Base-by-base conservation (phyloP, 35 echinoderm and acorn worm genomes). In the Patiria miniata region DNA sequence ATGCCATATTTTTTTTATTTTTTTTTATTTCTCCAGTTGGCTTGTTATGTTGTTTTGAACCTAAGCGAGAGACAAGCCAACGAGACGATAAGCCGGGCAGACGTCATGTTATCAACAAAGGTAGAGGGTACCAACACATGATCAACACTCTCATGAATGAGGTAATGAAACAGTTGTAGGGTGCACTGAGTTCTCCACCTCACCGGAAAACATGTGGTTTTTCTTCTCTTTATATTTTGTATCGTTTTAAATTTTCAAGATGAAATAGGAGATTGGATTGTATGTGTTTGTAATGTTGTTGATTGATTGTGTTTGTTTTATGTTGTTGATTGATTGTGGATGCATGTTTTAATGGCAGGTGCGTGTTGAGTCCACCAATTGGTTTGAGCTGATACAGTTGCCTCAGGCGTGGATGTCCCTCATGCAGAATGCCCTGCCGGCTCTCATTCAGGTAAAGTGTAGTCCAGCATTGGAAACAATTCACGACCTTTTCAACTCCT, bases 61-160 rank as follows among this genome's bases (percentile, higher is more conserved):
- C 80, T 14, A 82, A 82, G 26, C 18, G 21, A 22, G 80, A 82
- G 14, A 34, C 51, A 30, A 52, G 51, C 52, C 61, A 69, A 14
- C 80, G 44, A 52, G 80, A 51, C 33, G 44, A 52, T 5, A 44
- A 52, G 21, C 40, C 51, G n/a, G 80, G 39, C 1, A 21, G 39
- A 53, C 80, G 80, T 53, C 80, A 82, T 23, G 39, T 82, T 9
- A 47, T 82, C 19, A 82, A 47, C 12, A 44, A 53, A 9, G 80
- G 80, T 17, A 42, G 80, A 82, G 80, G 40, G 21, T 82, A 82
- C 51, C 80, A 82, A 52, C 80, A 82, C 40, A 82, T 82, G 80
- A 82, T 82, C 40, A 34, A 14, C 44, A 82, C 80, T 19, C 80
- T 82, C 21, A 52, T 82, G 10, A 82, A 82, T 30, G 39, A 82